Evolutionary conservation across 1,140 invertebrate genomes (phyloP).

Genomic region (Drosophila saltans): DNA sequence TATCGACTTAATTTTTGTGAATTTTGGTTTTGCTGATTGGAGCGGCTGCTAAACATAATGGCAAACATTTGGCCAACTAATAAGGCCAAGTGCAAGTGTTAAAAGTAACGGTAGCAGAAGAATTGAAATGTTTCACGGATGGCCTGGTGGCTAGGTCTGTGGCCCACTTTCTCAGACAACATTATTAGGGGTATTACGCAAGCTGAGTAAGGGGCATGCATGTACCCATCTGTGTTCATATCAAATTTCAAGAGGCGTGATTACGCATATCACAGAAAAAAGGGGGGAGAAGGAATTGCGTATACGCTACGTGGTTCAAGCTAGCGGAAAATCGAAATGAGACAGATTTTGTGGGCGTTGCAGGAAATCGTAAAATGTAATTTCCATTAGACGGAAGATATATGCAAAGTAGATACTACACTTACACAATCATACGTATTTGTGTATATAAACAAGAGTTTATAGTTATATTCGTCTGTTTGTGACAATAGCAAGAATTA

Average conservation of each 20-base stretch:
- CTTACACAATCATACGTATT: background rate
- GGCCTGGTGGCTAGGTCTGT: background rate
- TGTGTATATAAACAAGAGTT: constrained; percentile 27
- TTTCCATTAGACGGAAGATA: constrained; percentile 59
- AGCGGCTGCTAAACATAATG: background rate
- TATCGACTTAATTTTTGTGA: background rate
- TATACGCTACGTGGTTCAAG: constrained; percentile 27
- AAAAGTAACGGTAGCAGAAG: constrained; percentile 42
- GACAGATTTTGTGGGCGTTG: constrained; percentile 38
- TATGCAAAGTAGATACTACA: constrained; percentile 4
- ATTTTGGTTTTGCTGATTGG: too few species aligned
- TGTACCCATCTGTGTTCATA: background rate
- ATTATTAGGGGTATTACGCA: constrained; percentile 37
- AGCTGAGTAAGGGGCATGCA: background rate
- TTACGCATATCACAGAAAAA: constrained; percentile 46
- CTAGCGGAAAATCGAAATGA: constrained; percentile 36
- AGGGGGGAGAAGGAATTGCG: constrained; percentile 33
- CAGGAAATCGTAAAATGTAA: constrained; percentile 57
- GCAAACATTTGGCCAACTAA: constrained; percentile 12
- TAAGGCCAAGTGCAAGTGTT: constrained; percentile 21
- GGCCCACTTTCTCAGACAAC: constrained; percentile 17
- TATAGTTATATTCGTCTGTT: constrained; percentile 41
- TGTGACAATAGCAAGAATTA: constrained; percentile 40
- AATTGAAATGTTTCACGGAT: constrained; percentile 13
- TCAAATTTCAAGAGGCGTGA: constrained; percentile 21